Conservation (phyloP, 2,797 vertebrate genomes). For the Geotrypetes seraphini region DNA sequence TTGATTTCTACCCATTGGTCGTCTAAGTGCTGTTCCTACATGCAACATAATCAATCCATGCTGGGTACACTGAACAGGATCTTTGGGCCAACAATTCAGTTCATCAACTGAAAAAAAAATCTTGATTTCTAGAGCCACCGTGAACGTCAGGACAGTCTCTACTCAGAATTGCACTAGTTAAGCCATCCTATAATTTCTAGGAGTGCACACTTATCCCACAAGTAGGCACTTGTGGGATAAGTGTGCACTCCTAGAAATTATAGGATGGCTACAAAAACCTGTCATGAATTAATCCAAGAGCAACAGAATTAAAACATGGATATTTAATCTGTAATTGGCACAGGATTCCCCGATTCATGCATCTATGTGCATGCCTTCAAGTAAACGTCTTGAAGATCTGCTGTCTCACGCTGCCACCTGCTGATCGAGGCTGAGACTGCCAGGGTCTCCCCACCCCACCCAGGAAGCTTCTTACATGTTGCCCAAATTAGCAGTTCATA, state of each 20-base stretch:
- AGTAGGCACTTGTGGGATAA: too few relatives aligned
- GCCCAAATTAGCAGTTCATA: too few relatives aligned
- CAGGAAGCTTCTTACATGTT: too few relatives aligned
- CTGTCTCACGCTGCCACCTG: constrained; percentile 62
- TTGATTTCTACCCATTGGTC: not conserved
- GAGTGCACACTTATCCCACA: not conserved
- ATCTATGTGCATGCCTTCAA: constrained; percentile 9
- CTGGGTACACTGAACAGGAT: not conserved
- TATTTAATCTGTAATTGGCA: constrained; percentile 27
- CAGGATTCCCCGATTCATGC: constrained; percentile 13
- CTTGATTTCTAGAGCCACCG: not conserved
- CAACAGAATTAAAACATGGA: too few relatives aligned
- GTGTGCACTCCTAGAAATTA: too few relatives aligned
- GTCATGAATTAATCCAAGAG: too few relatives aligned
- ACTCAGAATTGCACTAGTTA: not conserved
- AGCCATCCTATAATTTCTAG: fast-evolving
- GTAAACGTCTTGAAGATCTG: constrained; percentile 30
- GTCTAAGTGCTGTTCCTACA: not conserved
- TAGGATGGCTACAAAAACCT: not conserved
- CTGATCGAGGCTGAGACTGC: constrained; percentile 45
- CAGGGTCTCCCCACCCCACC: too few relatives aligned
- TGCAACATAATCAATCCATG: not conserved
- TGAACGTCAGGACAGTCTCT: not conserved
- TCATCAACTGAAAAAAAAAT: not conserved
- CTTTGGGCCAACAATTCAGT: not conserved